Evolutionary conservation across 2,113 vertebrate species (phyloP), one percentile per base, ranked within the genome.

Genomic region (Arenaria interpres): DNA sequence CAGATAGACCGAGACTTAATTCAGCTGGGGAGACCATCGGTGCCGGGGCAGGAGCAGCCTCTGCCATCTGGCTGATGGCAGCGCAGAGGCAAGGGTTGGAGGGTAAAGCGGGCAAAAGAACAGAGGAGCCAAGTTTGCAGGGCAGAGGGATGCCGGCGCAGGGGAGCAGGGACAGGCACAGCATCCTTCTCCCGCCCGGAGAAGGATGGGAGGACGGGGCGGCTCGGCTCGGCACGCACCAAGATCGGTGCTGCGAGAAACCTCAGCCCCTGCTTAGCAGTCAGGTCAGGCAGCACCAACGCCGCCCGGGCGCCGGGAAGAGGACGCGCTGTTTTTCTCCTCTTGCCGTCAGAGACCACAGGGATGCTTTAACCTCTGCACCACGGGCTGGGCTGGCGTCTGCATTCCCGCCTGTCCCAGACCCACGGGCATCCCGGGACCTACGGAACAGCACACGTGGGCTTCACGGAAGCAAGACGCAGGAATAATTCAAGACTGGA

Each of bases 231-330:
- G 1, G 43, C 3, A 30, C 12, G 14, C 90, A 28, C 54, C 0
- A 33, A 50, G 32, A 59, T 37, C 8, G 9, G 84, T 0, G 35
- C 85, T 72, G 88, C 3, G 9, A 88, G 89, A 68, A 88, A 23
- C 71, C 75, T 45, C 67, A 54, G 88, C 22, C 50, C 59, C 85
- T 88, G 88, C 88, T 97, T 54, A 83, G 78, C 92, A 93, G 92
- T 85, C 92, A 88, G 84, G 25, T 82, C 96, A 95, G 88, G 85
- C 91, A 89, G 89, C 66, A 63, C 10, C 63, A 4, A 2, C 0
- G 2, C 84, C 4, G 54, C 51, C 78, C 2, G 1, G 67, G 25
- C 0, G 7, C 88, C 51, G 39, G 82, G 59, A 51, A 30, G 74
- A 89, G 75, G 53, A 93, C 13, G 4, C 0, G 4, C 50, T 28